phyloP scores from a whole-genome alignment of 2,113 vertebrate genomes.

The Tragelaphus imberbis region DNA sequence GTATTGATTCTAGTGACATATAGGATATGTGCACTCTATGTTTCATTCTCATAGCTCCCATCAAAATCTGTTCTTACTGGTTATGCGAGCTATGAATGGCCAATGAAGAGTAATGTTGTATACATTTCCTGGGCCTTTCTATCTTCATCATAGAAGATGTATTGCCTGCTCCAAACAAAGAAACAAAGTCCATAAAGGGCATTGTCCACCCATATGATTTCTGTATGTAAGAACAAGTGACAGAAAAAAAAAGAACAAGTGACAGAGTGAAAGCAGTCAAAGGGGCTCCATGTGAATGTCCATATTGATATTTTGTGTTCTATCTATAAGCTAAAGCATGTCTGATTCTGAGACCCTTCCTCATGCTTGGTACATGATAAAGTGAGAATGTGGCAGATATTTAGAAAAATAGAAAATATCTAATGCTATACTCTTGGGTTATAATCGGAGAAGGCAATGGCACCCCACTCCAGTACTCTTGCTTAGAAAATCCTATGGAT shows the following conservation, averaged over 20 bases:
- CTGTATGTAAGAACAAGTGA: background rate
- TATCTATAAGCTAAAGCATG: background rate
- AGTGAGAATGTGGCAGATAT: rapidly evolving
- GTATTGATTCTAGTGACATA: background rate
- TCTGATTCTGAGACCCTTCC: background rate
- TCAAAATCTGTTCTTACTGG: background rate
- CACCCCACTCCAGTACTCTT: no score
- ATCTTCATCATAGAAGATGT: background rate
- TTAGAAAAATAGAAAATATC: background rate
- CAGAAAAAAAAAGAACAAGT: background rate
- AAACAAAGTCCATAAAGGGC: background rate
- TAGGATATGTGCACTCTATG: background rate
- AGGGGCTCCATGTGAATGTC: background rate
- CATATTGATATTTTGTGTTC: background rate
- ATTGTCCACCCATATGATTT: background rate
- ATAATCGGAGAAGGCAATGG: no score
- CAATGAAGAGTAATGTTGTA: background rate
- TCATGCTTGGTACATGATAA: background rate
- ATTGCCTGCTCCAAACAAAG: background rate
- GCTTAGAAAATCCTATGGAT: no score
- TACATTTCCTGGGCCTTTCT: background rate
- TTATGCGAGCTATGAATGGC: background rate
- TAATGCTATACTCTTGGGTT: background rate
- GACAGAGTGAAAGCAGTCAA: background rate
- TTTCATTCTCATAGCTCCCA: background rate